These are phyloP conservation scores for Macrosoma leucophasiata DNA, from an alignment of 2,888 invertebrate genomes.

Conservation along the genomic window DNA sequence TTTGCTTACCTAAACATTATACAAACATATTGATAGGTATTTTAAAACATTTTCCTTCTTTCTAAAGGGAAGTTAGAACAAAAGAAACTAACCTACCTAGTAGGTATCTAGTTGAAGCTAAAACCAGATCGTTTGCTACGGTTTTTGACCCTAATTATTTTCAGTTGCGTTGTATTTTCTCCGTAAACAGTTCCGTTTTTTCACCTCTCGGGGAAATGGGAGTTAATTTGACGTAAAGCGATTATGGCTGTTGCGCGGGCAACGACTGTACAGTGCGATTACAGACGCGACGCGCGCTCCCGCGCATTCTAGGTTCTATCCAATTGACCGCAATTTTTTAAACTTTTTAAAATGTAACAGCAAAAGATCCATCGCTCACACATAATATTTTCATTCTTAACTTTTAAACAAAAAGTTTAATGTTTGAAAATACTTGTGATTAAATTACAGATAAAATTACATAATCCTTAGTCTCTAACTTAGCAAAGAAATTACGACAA, in stretches of 20 bases:
- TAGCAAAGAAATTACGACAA: slow-evolving; percentile 32
- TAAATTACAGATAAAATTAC: neutral
- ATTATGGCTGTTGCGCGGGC: slow-evolving; percentile 41
- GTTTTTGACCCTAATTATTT: slow-evolving; percentile 54
- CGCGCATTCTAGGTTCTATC: slow-evolving; percentile 29
- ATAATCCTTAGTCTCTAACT: neutral
- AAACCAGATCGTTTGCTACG: too few species aligned
- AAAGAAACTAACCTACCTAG: too few species aligned
- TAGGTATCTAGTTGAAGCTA: too few species aligned
- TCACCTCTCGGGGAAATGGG: slow-evolving; percentile 62
- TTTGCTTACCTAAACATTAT: too few species aligned
- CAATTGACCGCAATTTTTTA: slow-evolving; percentile 9
- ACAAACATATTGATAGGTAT: too few species aligned
- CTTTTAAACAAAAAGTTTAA: slow-evolving; percentile 60
- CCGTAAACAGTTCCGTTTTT: slow-evolving; percentile 60
- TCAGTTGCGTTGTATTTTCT: slow-evolving; percentile 59
- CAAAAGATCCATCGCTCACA: slow-evolving; percentile 8
- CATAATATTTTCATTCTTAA: slow-evolving; percentile 45
- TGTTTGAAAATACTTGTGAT: slow-evolving; percentile 39
- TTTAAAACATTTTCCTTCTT: too few species aligned
- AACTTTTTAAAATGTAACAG: slow-evolving; percentile 20
- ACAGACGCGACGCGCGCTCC: slow-evolving; percentile 46
- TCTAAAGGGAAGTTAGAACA: too few species aligned
- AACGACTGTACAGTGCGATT: slow-evolving; percentile 47
- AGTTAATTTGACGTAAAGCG: slow-evolving; percentile 58